Evolutionary conservation across 2,113 vertebrate species (phyloP).

Genomic region (Phyllostomus discolor): DNA sequence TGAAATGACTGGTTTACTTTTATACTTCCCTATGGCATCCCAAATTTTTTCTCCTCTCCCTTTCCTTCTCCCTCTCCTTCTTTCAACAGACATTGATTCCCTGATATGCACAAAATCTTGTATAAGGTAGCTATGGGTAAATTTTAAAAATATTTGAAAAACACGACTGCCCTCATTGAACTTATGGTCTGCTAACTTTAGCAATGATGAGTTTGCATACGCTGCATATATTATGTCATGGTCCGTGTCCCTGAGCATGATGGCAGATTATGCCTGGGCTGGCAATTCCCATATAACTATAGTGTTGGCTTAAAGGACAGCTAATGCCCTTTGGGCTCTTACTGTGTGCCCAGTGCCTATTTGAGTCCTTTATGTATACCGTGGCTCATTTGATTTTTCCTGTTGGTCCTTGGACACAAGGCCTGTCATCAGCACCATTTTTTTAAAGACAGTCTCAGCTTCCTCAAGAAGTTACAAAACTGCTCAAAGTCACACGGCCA

Average conservation of each 20-base stretch:
- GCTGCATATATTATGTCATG: not conserved
- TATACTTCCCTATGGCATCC: not conserved
- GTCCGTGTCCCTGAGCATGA: not conserved
- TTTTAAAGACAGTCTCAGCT: not conserved
- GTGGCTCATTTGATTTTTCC: not conserved
- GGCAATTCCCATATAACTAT: not conserved
- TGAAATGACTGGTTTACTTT: not conserved
- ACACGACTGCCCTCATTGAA: not conserved
- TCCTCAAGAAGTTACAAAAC: not conserved
- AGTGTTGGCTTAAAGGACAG: not conserved
- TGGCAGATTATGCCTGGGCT: not conserved
- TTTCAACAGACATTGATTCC: not conserved
- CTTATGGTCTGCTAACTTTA: not conserved
- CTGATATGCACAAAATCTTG: not conserved
- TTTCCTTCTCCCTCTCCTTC: not conserved
- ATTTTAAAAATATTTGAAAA: not conserved
- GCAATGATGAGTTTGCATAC: not conserved
- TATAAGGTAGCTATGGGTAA: not conserved
- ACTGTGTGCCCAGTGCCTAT: not conserved
- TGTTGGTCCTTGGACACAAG: not conserved
- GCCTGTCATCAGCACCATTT: not conserved
- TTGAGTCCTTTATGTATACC: not conserved
- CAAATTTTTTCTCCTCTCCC: not conserved
- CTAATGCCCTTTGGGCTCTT: not conserved
- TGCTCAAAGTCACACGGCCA: not conserved